A percentile compares a stretch with the other conserved stretches of the same genome.
Evolutionary conservation across 2,888 invertebrate genomes (phyloP).

Genomic region (Tillus elongatus): DNA sequence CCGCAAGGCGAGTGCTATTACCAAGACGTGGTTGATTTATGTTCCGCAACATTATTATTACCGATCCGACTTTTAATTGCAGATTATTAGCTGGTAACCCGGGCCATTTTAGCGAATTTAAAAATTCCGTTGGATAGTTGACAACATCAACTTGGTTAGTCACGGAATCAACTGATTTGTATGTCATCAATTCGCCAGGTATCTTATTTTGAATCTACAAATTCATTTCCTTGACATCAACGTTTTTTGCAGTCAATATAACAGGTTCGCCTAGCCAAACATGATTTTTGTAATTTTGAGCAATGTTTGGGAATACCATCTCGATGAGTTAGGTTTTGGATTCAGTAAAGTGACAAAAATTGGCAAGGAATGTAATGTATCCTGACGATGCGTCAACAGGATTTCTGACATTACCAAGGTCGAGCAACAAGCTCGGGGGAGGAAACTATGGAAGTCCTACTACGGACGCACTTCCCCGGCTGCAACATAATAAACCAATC

Average conservation of each 20-base stretch:
- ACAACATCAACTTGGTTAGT: constrained; percentile 11
- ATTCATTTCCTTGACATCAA: constrained; percentile 24
- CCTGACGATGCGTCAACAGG: constrained; percentile 23
- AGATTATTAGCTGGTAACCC: constrained; percentile 1
- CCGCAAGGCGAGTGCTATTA: too few species aligned
- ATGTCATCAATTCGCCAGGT: constrained; percentile 9
- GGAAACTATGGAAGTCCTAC: too few species aligned
- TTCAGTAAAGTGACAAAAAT: constrained; percentile 26
- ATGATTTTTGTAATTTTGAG: constrained; percentile 25
- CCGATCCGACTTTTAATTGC: constrained; percentile 4
- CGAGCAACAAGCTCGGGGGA: too few species aligned
- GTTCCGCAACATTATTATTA: constrained; percentile 4
- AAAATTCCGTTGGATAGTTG: constrained; percentile 11
- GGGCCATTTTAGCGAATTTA: constrained; percentile 10
- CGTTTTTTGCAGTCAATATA: constrained; percentile 33
- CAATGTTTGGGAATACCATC: constrained; percentile 30
- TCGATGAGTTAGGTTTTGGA: constrained; percentile 27
- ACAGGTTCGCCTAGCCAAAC: constrained; percentile 25
- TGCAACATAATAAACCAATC: too few species aligned
- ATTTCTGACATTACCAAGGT: constrained; percentile 27
- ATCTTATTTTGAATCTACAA: constrained; percentile 14
- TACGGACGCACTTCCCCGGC: too few species aligned
- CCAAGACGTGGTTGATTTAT: too few species aligned
- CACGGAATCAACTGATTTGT: constrained; percentile 12
- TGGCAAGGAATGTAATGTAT: constrained; percentile 25